A percentile compares a stretch with the other conserved stretches of the same genome.
phyloP scores from a whole-genome alignment of 1,140 invertebrate species.

The Lamellibrachia luymesi region DNA sequence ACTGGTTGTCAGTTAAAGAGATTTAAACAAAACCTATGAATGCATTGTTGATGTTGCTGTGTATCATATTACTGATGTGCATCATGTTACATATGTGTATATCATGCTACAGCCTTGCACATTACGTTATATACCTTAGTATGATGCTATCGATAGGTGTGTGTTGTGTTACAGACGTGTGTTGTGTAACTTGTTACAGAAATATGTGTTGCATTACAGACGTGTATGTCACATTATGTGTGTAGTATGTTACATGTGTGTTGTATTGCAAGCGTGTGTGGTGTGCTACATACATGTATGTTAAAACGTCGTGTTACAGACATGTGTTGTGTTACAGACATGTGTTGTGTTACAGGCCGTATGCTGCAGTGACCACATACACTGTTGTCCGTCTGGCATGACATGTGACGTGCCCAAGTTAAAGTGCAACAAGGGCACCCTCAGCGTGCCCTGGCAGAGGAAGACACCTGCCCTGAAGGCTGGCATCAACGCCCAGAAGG shows the following conservation, averaged over 20 bases:
- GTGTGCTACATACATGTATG: background rate
- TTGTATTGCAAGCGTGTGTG: background rate
- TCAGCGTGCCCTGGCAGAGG: slow-evolving; percentile 6
- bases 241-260: too few species aligned
- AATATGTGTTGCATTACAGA: background rate
- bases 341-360: slow-evolving; percentile 30
- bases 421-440: background rate
- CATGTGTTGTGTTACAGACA: background rate
- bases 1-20: too few species aligned
- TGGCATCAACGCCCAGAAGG: background rate
- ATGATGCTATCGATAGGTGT: background rate
- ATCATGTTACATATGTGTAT: background rate
- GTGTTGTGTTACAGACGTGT: background rate
- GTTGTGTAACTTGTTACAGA: background rate
- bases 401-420: slow-evolving; percentile 32
- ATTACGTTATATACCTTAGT: background rate
- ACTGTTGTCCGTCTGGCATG: slow-evolving; percentile 46
- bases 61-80: background rate
- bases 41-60: background rate
- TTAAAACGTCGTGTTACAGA: too few species aligned
- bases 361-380: slow-evolving; percentile 44
- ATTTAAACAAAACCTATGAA: too few species aligned
- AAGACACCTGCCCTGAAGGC: slow-evolving; percentile 17
- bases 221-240: background rate
- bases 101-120: too few species aligned